These are phyloP conservation scores for Manduca sexta DNA, from an alignment of 1,140 invertebrate species.

Conservation along the genomic window DNA sequence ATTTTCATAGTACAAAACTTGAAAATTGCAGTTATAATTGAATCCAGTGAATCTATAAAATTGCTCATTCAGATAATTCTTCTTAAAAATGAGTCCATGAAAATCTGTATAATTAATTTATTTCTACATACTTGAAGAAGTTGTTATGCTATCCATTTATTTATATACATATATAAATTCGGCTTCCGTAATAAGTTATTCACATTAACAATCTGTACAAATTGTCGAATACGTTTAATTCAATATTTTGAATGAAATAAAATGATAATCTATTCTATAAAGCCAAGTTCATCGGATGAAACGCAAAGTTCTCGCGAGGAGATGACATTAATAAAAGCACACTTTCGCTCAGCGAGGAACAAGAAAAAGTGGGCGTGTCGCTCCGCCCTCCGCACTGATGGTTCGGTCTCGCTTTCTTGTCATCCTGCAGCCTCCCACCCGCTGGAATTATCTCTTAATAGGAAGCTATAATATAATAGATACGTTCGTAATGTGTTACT, in stretches of 20 bases:
- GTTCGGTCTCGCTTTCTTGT: constrained; percentile 38
- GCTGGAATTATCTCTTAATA: constrained; percentile 61
- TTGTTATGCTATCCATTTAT: no score
- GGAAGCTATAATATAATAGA: constrained; percentile 66
- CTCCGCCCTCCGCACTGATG: constrained; percentile 43
- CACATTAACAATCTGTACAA: no score
- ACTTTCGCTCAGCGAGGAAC: constrained; percentile 36
- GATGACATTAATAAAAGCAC: constrained; percentile 22
- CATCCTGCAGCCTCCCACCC: constrained; percentile 48
- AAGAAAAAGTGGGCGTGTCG: constrained; percentile 66
- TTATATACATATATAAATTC: no score
- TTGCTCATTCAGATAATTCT: no score
- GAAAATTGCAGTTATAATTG: no score
- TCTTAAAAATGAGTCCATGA: no score
- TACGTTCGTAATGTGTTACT: constrained; percentile 65
- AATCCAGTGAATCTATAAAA: no score
- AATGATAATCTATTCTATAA: background rate
- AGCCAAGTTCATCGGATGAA: background rate
- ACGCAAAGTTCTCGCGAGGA: constrained; percentile 2
- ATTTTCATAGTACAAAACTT: no score
- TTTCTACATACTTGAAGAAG: no score
- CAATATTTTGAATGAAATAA: no score
- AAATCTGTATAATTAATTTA: no score
- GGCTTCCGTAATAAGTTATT: background rate
- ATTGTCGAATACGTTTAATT: no score